These are phyloP conservation scores for Drosophila pachea DNA, from an alignment of 1,140 invertebrate genomes.

Conservation along the genomic window DNA sequence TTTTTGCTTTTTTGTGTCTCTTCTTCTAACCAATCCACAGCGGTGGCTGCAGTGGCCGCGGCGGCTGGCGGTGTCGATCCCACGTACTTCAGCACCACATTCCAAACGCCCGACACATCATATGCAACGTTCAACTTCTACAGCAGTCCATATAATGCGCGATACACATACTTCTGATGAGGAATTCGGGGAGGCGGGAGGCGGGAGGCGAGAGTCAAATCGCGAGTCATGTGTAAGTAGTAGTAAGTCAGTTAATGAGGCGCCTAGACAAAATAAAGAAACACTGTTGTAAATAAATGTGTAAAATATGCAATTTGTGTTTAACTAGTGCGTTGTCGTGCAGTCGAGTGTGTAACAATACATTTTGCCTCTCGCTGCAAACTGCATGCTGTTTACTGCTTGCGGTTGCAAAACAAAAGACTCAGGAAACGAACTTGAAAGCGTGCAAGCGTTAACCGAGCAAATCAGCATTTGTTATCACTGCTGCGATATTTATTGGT, in stretches of 20 bases:
- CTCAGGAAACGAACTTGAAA: constrained; percentile 72
- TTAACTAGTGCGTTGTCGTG: constrained; percentile 36
- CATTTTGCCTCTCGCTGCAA: constrained; percentile 9
- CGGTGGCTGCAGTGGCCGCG: constrained; percentile 52
- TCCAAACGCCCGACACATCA: constrained; percentile 67
- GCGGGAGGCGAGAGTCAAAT: constrained; percentile 33
- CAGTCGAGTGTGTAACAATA: constrained; percentile 31
- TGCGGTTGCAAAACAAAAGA: constrained; percentile 55
- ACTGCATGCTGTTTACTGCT: constrained; percentile 39
- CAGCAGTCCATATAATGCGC: constrained; percentile 60
- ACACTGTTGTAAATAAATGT: constrained; percentile 70
- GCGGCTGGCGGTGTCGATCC: constrained; percentile 53
- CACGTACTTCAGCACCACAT: constrained; percentile 62
- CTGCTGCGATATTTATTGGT: constrained; percentile 11
- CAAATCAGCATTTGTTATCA: constrained; percentile 38
- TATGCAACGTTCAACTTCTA: constrained; percentile 68
- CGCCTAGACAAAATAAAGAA: constrained; percentile 42
- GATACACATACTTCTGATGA: constrained; percentile 64
- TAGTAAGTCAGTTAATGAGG: constrained; percentile 36
- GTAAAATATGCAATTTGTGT: constrained; percentile 59
- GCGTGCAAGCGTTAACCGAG: constrained; percentile 51
- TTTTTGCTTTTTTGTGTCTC: constrained; percentile 4
- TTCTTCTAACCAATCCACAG: constrained; percentile 19
- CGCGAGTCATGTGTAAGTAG: constrained; percentile 42
- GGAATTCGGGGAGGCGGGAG: constrained; percentile 42